These are phyloP conservation scores for Eupeodes latifasciatus DNA, from an alignment of 2,888 invertebrate genomes.

Conservation along the genomic window DNA sequence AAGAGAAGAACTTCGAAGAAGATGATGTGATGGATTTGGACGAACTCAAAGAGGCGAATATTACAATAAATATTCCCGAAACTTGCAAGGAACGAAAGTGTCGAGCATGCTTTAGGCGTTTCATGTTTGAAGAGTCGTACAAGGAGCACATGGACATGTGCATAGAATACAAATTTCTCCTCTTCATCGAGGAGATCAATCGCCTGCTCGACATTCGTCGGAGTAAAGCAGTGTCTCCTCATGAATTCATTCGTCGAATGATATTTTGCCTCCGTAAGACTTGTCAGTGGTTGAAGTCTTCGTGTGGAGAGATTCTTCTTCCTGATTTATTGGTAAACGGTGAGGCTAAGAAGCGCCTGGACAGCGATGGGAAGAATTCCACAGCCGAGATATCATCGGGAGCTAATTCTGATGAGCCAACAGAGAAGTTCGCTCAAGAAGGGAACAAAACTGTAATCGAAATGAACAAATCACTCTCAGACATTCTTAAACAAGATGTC, in stretches of 20 bases:
- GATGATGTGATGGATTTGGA: constrained; percentile 83
- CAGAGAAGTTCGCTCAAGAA: constrained; percentile 58
- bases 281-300: constrained; percentile 82
- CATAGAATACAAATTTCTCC: constrained; percentile 82
- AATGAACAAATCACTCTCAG: constrained; percentile 44
- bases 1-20: constrained; percentile 83
- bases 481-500: constrained; percentile 39
- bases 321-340: constrained; percentile 78
- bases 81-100: constrained; percentile 83
- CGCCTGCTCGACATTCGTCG: constrained; percentile 81
- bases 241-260: constrained; percentile 83
- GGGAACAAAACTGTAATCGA: constrained; percentile 64
- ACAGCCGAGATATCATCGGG: constrained; percentile 73
- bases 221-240: constrained; percentile 82
- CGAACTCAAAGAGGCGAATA: constrained; percentile 80
- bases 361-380: constrained; percentile 73
- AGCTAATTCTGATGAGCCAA: constrained; percentile 67
- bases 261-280: constrained; percentile 83
- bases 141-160: constrained; percentile 82
- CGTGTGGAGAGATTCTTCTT: constrained; percentile 81
- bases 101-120: constrained; percentile 82
- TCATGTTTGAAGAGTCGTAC: constrained; percentile 83
- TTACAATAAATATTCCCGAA: constrained; percentile 83
- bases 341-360: constrained; percentile 67
- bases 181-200: constrained; percentile 81